Conservation (phyloP, 2,888 invertebrate species). For the Agriopis leucophaearia region DNA sequence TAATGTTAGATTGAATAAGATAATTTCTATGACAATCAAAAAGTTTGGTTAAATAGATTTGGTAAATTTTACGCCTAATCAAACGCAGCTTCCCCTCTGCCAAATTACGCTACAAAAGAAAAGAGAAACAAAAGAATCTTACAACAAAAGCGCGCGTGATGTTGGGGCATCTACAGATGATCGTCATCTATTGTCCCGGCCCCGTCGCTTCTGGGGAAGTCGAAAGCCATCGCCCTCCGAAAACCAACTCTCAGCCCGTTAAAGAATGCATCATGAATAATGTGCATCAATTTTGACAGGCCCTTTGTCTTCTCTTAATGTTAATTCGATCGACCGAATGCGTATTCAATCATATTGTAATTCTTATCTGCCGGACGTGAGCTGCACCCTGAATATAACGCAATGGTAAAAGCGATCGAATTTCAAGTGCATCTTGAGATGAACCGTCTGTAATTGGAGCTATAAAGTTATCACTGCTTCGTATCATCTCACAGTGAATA, state of each 20-base stretch:
- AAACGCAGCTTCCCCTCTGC: slow-evolving; percentile 57
- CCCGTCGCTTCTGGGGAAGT: slow-evolving; percentile 61
- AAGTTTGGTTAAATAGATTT: slow-evolving; percentile 55
- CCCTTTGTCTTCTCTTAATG: slow-evolving; percentile 69
- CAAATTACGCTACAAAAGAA: slow-evolving; percentile 69
- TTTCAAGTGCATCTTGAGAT: slow-evolving; percentile 70
- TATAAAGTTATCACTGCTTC: slow-evolving; percentile 44
- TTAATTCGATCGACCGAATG: slow-evolving; percentile 58
- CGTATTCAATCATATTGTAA: slow-evolving; percentile 50
- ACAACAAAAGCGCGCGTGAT: slow-evolving; percentile 73
- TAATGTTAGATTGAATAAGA: not conserved
- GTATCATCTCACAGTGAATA: slow-evolving; percentile 53
- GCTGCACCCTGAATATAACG: slow-evolving; percentile 43
- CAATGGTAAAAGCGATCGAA: slow-evolving; percentile 55
- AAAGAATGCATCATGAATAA: slow-evolving; percentile 71
- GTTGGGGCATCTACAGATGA: slow-evolving; percentile 68
- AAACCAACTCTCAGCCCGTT: slow-evolving; percentile 46
- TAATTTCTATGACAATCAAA: slow-evolving; percentile 14
- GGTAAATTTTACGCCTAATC: slow-evolving; percentile 68
- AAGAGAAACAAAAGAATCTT: slow-evolving; percentile 68
- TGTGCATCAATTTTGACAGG: slow-evolving; percentile 72
- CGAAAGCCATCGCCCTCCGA: slow-evolving; percentile 56
- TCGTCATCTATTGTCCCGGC: slow-evolving; percentile 67
- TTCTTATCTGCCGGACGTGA: slow-evolving; percentile 39
- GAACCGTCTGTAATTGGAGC: slow-evolving; percentile 61